Evolutionary conservation across 2,113 vertebrate species (phyloP).

Genomic region (Elephantulus edwardii): DNA sequence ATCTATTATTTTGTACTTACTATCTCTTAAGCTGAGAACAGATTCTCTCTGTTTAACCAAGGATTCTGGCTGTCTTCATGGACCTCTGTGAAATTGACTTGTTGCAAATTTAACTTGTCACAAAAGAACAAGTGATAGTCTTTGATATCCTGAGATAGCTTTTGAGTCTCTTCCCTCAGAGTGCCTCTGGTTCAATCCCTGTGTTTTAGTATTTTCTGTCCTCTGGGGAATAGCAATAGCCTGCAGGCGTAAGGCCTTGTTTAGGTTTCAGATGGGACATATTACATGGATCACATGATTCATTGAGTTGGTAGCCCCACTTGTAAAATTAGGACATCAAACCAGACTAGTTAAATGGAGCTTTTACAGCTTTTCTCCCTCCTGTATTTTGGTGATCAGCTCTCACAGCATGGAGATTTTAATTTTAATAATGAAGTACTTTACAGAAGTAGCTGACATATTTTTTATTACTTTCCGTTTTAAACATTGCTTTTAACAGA

Average conservation of each 20-base stretch:
- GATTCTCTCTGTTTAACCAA: conserved; percentile 14
- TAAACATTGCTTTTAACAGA: not conserved
- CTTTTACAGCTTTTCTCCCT: not conserved
- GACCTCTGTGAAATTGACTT: conserved; percentile 16
- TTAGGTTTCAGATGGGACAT: conserved; percentile 44
- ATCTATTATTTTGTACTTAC: conserved; percentile 39
- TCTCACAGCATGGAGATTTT: not conserved
- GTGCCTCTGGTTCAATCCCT: not conserved
- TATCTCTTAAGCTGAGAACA: conserved; percentile 46
- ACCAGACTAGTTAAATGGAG: not conserved
- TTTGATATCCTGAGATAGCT: conserved; percentile 23
- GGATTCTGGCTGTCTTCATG: not conserved
- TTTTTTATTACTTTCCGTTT: not conserved
- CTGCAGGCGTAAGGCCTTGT: not conserved
- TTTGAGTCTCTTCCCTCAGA: not conserved
- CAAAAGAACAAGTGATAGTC: conserved; percentile 1
- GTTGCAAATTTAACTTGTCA: conserved; percentile 47
- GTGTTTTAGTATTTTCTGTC: conserved; percentile 33
- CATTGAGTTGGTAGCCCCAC: not conserved
- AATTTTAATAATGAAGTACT: conserved; percentile 24
- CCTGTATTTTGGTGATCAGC: not conserved
- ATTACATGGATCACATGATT: conserved; percentile 8
- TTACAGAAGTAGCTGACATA: not conserved
- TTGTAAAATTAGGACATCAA: conserved; percentile 12
- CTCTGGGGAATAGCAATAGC: not conserved